Conservation (phyloP, 2,888 invertebrate genomes). For the Lasioglossum zephyrum region DNA sequence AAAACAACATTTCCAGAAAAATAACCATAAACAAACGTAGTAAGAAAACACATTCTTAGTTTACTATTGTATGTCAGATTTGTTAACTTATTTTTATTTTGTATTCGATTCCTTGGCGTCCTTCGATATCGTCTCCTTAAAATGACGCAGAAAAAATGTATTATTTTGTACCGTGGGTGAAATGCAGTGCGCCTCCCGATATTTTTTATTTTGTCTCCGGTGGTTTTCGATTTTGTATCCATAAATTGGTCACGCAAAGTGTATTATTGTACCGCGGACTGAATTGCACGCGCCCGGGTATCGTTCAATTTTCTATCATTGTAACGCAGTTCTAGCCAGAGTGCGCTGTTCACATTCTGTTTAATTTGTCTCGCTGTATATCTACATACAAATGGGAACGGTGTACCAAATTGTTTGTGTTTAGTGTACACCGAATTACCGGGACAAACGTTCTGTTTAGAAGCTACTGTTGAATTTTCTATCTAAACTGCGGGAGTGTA, state of each 20-base stretch:
- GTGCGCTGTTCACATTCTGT: background rate
- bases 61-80: no score
- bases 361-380: background rate
- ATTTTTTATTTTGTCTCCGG: background rate
- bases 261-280: background rate
- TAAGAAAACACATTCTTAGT: no score
- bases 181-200: no score
- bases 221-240: background rate
- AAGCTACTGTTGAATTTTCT: background rate
- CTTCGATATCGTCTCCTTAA: no score
- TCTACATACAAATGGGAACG: background rate
- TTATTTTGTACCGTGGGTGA: no score
- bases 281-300: background rate
- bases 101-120: no score
- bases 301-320: constrained; percentile 6
- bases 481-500: background rate
- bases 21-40: no score
- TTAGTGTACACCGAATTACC: background rate
- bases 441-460: background rate
- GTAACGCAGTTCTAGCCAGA: background rate
- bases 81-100: background rate
- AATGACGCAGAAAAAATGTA: no score
- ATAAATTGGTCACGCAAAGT: background rate
- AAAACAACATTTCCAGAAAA: no score
- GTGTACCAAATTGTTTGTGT: background rate